Percentiles rank a stretch among this genome's conserved stretches.
Conservation (phyloP, 1,140 invertebrate genomes). For the Branchinecta lynchi region DNA sequence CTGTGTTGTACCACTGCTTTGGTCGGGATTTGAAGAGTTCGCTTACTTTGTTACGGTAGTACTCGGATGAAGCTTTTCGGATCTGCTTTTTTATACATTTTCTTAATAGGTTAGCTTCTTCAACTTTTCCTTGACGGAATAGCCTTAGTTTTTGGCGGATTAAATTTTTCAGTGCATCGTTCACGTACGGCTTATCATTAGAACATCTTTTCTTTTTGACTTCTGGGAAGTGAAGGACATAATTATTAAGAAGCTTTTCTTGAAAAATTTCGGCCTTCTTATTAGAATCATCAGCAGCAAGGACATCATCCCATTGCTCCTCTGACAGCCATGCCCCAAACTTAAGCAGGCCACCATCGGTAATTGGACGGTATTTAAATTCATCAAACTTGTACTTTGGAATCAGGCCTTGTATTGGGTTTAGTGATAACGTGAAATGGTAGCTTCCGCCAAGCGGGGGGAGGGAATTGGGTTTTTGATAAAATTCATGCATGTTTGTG, state of each 20-base stretch:
- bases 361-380: neutral
- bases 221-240: neutral
- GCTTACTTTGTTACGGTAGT: conserved; percentile 4
- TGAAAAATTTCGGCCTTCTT: conserved; percentile 11
- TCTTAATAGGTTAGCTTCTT: conserved; percentile 8
- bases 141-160: conserved; percentile 6
- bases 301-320: neutral
- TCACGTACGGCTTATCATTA: neutral
- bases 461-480: conserved; percentile 9
- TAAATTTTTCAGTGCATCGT: neutral
- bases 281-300: neutral
- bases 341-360: neutral
- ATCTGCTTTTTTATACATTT: conserved; percentile 11
- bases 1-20: conserved; percentile 1
- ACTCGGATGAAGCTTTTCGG: neutral
- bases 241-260: conserved; percentile 8
- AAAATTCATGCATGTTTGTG: conserved; percentile 1
- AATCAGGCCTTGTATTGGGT: neutral
- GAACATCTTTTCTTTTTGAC: neutral
- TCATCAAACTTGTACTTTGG: neutral
- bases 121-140: neutral
- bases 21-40: conserved; percentile 2
- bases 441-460: neutral
- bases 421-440: neutral
- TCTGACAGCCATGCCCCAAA: neutral